These are phyloP conservation scores for Helogale parvula DNA, from an alignment of 2,113 vertebrate genomes.

Conservation along the genomic window DNA sequence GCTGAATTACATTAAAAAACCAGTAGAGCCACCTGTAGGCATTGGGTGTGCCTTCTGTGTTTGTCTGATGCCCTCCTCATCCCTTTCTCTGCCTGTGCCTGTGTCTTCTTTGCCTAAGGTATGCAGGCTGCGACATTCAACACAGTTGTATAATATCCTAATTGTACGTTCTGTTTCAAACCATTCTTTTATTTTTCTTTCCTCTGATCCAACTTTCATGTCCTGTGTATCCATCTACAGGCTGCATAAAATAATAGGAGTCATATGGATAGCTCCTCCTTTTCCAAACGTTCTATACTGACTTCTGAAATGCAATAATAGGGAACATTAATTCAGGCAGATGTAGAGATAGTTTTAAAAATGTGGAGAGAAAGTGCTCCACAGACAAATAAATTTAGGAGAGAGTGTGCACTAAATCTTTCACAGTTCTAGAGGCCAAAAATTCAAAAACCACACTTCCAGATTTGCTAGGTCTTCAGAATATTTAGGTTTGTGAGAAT, in stretches of 20 bases:
- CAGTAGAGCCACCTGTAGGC: neutral
- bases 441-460: neutral
- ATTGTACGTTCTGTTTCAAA: neutral
- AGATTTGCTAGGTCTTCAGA: constrained; percentile 4
- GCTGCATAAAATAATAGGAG: neutral
- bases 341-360: neutral
- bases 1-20: neutral
- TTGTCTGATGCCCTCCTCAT: neutral
- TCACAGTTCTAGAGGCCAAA: neutral
- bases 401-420: neutral
- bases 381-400: neutral
- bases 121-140: too few relatives aligned
- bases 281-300: neutral
- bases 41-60: neutral
- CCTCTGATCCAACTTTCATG: neutral
- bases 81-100: neutral
- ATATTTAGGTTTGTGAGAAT: constrained; percentile 21
- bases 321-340: neutral
- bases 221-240: neutral
- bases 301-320: neutral
- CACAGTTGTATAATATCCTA: neutral
- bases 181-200: neutral
- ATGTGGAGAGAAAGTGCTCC: neutral
- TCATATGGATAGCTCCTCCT: neutral
- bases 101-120: neutral